Base-by-base conservation (phyloP, 2,113 vertebrate genomes). In the Accipiter virgatus region DNA sequence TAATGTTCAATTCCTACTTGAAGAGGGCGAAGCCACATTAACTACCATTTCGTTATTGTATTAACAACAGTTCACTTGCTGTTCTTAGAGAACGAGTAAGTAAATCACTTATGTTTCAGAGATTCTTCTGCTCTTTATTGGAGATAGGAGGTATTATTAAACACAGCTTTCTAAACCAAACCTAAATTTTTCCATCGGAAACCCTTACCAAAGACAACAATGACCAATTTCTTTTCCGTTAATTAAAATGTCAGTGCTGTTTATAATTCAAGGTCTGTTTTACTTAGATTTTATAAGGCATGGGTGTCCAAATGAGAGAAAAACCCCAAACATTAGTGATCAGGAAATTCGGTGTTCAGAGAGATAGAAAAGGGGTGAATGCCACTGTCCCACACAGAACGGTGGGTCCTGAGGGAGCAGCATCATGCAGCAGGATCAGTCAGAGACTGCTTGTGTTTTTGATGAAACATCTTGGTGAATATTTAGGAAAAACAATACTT, bases 41-140 rank as follows among this genome's bases (percentile, higher is more conserved):
- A 83, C 92, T 92, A 96, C 71, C 47, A 78, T 93, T 96, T 97
- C 95, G 97, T 97, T 96, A 97, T 90, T 92, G 58, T 89, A 95
- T 96, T 97, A 96, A 63, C 88, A 95, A 96, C 95, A 97, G 96
- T 95, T 96, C 96, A 95, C 87, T 97, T 96, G 93, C 90, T 94
- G 66, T 88, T 90, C 91, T 92, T 74, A 70, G 85, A 86, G 85
- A 47, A 55, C 42, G 8, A 42, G 26, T 79, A 91, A 97, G 95
- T 91, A 93, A 96, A 94, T 96, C 66, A 68, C 55, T 93, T 63
- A 86, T 90, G 95, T 82, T 90, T 94, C 90, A 93, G 68, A 92
- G 88, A 63, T 70, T 93, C 67, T 93, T 86, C 59, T 86, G 75
- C 79, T 92, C 22, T 88, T 92, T 92, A 25, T 58, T 59, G 22